phyloP scores from a whole-genome alignment of 2,113 vertebrate genomes.

The Butorides virescens region DNA sequence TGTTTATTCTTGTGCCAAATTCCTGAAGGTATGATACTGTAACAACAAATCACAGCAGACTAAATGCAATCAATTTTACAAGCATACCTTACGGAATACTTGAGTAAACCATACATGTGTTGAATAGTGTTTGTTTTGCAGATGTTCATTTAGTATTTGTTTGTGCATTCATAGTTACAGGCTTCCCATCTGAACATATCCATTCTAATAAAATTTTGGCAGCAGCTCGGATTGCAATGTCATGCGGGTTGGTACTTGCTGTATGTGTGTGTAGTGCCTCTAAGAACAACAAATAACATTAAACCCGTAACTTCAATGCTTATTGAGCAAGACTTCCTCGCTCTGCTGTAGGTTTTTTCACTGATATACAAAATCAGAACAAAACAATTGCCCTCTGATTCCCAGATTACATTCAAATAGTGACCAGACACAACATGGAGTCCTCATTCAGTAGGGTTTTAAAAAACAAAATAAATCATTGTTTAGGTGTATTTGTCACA shows the following conservation, averaged over 20 bases:
- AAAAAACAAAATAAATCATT: background rate
- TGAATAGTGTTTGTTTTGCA: slow-evolving; percentile 39
- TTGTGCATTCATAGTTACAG: slow-evolving; percentile 28
- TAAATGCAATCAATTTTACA: slow-evolving; percentile 21
- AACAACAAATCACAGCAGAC: slow-evolving; percentile 37
- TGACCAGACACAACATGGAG: background rate
- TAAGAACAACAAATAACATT: slow-evolving; percentile 19
- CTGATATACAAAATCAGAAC: background rate
- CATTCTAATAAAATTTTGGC: slow-evolving; percentile 30
- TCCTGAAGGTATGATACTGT: slow-evolving; percentile 44
- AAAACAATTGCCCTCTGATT: background rate
- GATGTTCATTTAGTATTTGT: slow-evolving; percentile 35
- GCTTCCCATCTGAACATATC: slow-evolving; percentile 2
- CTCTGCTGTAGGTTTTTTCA: background rate
- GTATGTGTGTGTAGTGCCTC: background rate
- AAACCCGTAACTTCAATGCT: background rate
- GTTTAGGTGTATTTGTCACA: background rate
- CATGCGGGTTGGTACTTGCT: background rate
- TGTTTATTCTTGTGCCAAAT: slow-evolving; percentile 45
- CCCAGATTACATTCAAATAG: background rate
- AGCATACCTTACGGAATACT: slow-evolving; percentile 11
- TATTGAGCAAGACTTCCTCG: background rate
- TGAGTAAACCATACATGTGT: background rate
- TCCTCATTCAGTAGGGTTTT: background rate
- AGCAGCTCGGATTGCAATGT: slow-evolving; percentile 7